phyloP scores from a whole-genome alignment of 2,888 invertebrate species.

The Oithona nana region DNA sequence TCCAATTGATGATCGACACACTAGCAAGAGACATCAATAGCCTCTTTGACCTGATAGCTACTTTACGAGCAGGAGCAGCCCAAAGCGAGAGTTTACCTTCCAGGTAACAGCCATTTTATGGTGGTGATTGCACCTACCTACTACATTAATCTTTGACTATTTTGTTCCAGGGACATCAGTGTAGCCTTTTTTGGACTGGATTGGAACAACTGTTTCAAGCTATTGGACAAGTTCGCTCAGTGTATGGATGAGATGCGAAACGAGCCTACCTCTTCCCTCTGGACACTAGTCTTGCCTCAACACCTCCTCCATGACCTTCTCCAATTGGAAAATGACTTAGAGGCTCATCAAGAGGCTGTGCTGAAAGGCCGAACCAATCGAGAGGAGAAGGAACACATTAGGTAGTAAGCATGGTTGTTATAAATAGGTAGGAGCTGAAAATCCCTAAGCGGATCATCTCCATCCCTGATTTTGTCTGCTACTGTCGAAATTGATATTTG shows the following conservation, averaged over 20 bases:
- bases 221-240: background rate
- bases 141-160: too few relatives aligned
- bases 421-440: too few relatives aligned
- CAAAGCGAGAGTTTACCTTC: background rate
- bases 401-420: too few relatives aligned
- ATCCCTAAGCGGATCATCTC: too few relatives aligned
- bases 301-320: slow-evolving; percentile 1
- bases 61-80: background rate
- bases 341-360: slow-evolving; percentile 6
- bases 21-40: background rate
- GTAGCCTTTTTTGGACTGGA: background rate
- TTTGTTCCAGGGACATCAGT: slow-evolving; percentile 1
- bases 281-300: background rate
- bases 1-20: background rate
- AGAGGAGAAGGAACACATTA: background rate
- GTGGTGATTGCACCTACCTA: too few relatives aligned
- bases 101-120: background rate
- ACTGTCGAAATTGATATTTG: too few relatives aligned
- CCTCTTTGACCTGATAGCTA: background rate
- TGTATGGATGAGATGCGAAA: background rate
- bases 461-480: too few relatives aligned
- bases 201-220: background rate
- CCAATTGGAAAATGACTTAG: background rate
- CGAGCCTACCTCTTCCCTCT: background rate
- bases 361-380: slow-evolving; percentile 3